Evolutionary conservation across 1,140 invertebrate genomes (phyloP), one percentile per base, ranked within the genome.

Genomic region (Scaptomyza montana): DNA sequence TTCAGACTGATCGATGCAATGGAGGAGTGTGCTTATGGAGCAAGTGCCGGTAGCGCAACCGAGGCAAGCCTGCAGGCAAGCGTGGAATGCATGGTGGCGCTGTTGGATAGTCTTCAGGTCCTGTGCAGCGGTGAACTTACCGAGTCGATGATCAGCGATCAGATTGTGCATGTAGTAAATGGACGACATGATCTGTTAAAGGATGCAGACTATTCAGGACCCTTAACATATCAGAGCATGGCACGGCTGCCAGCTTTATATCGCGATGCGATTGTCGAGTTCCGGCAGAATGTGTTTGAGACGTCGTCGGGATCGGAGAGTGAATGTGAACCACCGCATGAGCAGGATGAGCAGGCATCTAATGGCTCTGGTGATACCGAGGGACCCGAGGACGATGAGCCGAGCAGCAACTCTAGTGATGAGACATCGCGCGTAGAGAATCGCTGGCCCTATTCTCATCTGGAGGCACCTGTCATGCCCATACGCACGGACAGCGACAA

Each of bases 1-100:
- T 33, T 33, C 10, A 98, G 97, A 66, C 95, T 97, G 69, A 97
- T 98, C 94, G 97, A 98, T 90, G 97, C 97, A 3, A 95, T 98
- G 77, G 96, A 98, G 92, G 97, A 99, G 92, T 96, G 95, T 79
- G 93, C 93, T 0, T 93, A 93, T 30, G 91, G 92, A 3, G 94
- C 93, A 12, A 93, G 93, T 25, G 94, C 93, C 41, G 95, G 95
- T 45, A 95, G 94, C 75, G 93, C 92, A 70, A 94, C 96, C 47
- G 94, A 96, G n/a, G 93, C 94, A 56, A 94, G 97, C 12, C 93
- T 97, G 39, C 94, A 95, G 61, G 95, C 96, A 0, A 96, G 96
- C 85, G 96, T 98, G 1, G 95, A 95, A 61, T 98, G 97, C 89
- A 95, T 98, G 13, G 95, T 97, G 5, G 95, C 96, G 0, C 94